Conservation (phyloP, 2,113 vertebrate species). For the Marmota monax region DNA sequence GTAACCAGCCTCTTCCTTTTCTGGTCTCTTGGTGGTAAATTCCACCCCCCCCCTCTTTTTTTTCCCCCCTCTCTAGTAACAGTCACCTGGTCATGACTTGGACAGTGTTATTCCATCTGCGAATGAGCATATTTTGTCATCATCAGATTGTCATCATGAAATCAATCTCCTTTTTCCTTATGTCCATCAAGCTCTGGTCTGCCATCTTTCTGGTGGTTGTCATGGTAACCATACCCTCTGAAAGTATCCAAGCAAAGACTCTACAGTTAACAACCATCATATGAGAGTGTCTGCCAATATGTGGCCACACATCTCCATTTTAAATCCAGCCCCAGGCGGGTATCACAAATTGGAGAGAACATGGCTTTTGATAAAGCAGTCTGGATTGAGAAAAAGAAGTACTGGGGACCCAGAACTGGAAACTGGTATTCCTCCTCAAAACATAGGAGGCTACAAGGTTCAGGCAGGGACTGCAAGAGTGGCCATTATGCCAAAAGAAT, state of each 20-base stretch:
- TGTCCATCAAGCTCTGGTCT: constrained; percentile 64
- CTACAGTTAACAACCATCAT: constrained; percentile 83
- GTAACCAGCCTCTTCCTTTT: constrained; percentile 80
- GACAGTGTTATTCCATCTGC: constrained; percentile 70
- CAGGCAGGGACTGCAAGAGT: constrained; percentile 21
- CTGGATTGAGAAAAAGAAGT: constrained; percentile 62
- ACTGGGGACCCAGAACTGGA: background rate
- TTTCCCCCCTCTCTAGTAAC: constrained; percentile 81
- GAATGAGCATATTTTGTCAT: constrained; percentile 65
- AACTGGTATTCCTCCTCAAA: constrained; percentile 54
- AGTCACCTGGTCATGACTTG: constrained; percentile 80
- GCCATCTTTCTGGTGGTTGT: constrained; percentile 82
- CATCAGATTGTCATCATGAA: constrained; percentile 77
- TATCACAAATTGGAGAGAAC: constrained; percentile 77
- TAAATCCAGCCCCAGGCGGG: constrained; percentile 74
- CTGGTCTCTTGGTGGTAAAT: constrained; percentile 82
- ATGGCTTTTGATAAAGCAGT: constrained; percentile 74
- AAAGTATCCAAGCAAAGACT: constrained; percentile 77
- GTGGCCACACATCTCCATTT: constrained; percentile 76
- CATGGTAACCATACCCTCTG: constrained; percentile 78
- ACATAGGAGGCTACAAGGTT: constrained; percentile 26
- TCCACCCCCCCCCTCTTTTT: constrained; percentile 47
- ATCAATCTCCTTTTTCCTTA: constrained; percentile 68
- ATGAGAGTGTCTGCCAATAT: constrained; percentile 79
- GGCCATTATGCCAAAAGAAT: constrained; percentile 46